phyloP scores from a whole-genome alignment of 2,113 vertebrate genomes.

The Bambusicola thoracicus region DNA sequence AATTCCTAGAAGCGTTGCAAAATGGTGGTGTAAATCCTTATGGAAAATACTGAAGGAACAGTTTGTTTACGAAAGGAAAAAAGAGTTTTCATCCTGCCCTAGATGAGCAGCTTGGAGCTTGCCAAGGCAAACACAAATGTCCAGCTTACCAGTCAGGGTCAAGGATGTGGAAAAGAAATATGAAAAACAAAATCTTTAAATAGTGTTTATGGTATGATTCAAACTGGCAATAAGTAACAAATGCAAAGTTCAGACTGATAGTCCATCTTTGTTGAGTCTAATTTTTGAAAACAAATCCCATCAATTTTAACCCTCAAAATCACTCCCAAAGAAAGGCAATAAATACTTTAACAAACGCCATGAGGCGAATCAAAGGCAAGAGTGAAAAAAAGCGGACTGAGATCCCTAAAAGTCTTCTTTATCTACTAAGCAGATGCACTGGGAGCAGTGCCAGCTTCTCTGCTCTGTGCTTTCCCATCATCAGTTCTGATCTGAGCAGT shows the following conservation, averaged over 20 bases:
- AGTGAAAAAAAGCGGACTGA: neutral
- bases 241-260: neutral
- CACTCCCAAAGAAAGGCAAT: neutral
- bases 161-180: conserved; percentile 65
- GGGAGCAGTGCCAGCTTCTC: neutral
- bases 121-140: conserved; percentile 71
- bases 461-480: neutral
- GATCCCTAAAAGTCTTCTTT: neutral
- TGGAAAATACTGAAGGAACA: conserved; percentile 46
- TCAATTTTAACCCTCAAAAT: neutral
- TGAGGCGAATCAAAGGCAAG: neutral
- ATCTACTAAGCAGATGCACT: neutral
- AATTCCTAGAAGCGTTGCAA: conserved; percentile 62
- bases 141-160: conserved; percentile 56
- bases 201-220: conserved; percentile 51
- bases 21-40: conserved; percentile 50
- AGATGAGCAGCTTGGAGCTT: conserved; percentile 16
- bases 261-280: neutral
- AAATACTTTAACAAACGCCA: neutral
- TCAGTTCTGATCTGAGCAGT: accelerated
- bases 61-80: conserved; percentile 59
- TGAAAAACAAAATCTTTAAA: conserved; percentile 47
- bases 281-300: neutral
- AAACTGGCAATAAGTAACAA: conserved; percentile 13
- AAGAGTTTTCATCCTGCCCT: conserved; percentile 57